Evolutionary conservation across 2,113 vertebrate species (phyloP).

Genomic region (Barbus barbus): DNA sequence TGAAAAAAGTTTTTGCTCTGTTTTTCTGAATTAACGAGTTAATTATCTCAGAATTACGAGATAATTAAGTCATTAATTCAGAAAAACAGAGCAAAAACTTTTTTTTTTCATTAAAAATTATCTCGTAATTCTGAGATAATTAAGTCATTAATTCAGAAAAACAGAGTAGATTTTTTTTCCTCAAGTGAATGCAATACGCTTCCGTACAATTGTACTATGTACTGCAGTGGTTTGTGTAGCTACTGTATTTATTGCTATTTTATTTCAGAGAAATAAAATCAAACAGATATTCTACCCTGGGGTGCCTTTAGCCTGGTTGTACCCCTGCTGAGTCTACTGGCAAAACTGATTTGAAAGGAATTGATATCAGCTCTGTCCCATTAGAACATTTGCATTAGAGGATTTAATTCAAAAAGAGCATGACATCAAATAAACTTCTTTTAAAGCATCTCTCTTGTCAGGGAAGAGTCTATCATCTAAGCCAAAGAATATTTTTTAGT

Average conservation of each 20-base stretch:
- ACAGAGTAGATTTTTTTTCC: too few species aligned
- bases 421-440: constrained; percentile 16
- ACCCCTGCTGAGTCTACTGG: background rate
- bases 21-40: too few species aligned
- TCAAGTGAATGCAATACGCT: too few species aligned
- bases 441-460: constrained; percentile 1
- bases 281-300: background rate
- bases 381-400: constrained; percentile 11
- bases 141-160: too few species aligned
- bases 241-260: constrained; percentile 2
- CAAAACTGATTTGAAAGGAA: constrained; percentile 8
- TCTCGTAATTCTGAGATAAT: too few species aligned
- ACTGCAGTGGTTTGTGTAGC: background rate
- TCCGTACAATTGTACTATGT: too few species aligned
- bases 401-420: constrained; percentile 13
- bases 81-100: too few species aligned
- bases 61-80: too few species aligned
- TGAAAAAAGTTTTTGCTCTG: too few species aligned
- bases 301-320: background rate
- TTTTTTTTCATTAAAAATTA: too few species aligned
- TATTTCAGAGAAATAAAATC: background rate
- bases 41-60: too few species aligned
- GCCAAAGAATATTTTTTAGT: background rate
- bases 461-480: background rate
- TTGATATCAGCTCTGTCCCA: constrained; percentile 16